A percentile compares a stretch with the other conserved stretches of the same genome.
phyloP scores from a whole-genome alignment of 2,113 vertebrate genomes.

The Brachionichthys hirsutus region DNA sequence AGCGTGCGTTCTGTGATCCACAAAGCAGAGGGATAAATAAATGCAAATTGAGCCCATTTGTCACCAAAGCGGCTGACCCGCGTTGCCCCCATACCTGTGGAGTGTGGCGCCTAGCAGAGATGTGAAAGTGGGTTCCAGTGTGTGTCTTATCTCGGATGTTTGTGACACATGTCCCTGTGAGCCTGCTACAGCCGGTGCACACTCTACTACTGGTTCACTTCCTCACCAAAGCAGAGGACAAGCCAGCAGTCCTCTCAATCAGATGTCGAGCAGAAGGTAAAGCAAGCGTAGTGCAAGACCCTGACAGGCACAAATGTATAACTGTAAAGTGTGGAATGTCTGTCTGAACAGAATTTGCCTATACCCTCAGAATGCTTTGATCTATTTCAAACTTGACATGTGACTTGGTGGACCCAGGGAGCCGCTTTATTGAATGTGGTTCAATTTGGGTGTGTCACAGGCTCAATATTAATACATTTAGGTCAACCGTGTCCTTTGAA shows the following conservation, averaged over 20 bases:
- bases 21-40: conserved; percentile 66
- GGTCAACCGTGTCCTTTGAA: too few relatives aligned
- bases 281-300: too few relatives aligned
- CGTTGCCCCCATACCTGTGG: conserved; percentile 46
- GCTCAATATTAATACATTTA: too few relatives aligned
- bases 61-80: conserved; percentile 50
- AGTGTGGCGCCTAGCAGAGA: conserved; percentile 37
- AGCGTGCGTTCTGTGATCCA: conserved; percentile 56
- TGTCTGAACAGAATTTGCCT: too few relatives aligned
- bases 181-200: conserved; percentile 10
- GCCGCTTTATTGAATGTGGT: too few relatives aligned
- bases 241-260: not conserved
- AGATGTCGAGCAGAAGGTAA: too few relatives aligned
- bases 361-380: too few relatives aligned
- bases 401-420: too few relatives aligned
- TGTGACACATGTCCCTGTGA: conserved; percentile 38
- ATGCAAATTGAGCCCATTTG: conserved; percentile 71
- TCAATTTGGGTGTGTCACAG: too few relatives aligned
- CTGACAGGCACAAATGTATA: too few relatives aligned
- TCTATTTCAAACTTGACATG: too few relatives aligned
- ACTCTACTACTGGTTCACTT: not conserved
- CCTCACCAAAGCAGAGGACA: conserved; percentile 6
- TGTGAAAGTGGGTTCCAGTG: conserved; percentile 52
- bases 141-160: conserved; percentile 41
- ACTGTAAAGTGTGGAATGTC: too few relatives aligned